These are phyloP conservation scores for Lissonota sp. DNA, from an alignment of 2,888 invertebrate genomes.

Conservation along the genomic window DNA sequence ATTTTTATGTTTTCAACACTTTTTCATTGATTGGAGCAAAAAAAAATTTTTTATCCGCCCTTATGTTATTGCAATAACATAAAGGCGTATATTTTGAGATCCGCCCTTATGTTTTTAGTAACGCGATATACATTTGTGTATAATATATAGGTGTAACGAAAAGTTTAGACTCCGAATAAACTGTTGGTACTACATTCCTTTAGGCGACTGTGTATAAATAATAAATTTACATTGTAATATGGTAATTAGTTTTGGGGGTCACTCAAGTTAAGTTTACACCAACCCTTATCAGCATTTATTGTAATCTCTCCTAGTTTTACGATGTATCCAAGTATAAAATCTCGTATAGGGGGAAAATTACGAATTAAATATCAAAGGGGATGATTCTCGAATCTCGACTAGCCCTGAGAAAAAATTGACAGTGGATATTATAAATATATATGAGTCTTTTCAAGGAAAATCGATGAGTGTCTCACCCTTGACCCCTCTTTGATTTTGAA, in stretches of 20 bases:
- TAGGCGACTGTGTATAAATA: constrained; percentile 58
- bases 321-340: constrained; percentile 46
- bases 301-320: constrained; percentile 26
- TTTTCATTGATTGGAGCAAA: too few relatives aligned
- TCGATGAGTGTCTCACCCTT: too few relatives aligned
- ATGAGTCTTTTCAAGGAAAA: too few relatives aligned
- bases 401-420: constrained; percentile 33
- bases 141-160: constrained; percentile 7
- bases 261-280: constrained; percentile 43
- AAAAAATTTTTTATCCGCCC: too few relatives aligned
- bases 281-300: constrained; percentile 27
- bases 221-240: constrained; percentile 49
- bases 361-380: constrained; percentile 58
- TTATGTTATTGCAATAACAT: too few relatives aligned
- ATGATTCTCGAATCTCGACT: constrained; percentile 16
- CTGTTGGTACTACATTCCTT: constrained; percentile 62
- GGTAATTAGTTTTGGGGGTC: constrained; percentile 43
- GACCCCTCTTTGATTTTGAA: too few relatives aligned
- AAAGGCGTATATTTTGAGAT: too few relatives aligned
- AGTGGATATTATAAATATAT: too few relatives aligned
- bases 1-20: too few relatives aligned
- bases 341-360: constrained; percentile 41
- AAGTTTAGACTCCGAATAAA: constrained; percentile 54
- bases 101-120: too few relatives aligned
- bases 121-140: neutral